These are phyloP conservation scores for Heliconius sara DNA, from an alignment of 2,888 invertebrate species.

Conservation along the genomic window DNA sequence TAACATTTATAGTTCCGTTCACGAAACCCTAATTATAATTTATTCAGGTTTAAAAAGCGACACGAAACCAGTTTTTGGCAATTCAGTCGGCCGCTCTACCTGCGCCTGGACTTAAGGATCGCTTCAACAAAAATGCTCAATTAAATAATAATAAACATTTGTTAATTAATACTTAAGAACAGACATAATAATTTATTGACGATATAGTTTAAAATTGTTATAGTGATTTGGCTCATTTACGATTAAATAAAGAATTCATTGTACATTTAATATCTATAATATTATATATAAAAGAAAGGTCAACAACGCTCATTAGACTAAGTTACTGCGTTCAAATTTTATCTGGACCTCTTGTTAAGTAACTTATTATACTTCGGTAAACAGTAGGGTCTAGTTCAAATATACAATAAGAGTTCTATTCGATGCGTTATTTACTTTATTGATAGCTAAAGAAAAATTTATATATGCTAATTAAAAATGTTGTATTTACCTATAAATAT, in stretches of 20 bases:
- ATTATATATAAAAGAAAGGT: slow-evolving; percentile 12
- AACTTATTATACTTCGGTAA: background rate
- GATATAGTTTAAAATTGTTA: background rate
- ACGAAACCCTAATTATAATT: slow-evolving; percentile 1
- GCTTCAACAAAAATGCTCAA: background rate
- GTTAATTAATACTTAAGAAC: background rate
- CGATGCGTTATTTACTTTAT: background rate
- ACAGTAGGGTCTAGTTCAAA: slow-evolving; percentile 17
- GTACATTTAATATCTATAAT: background rate
- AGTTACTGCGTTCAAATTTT: slow-evolving; percentile 30
- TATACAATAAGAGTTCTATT: slow-evolving; percentile 6
- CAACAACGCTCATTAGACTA: slow-evolving; percentile 3
- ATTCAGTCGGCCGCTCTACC: background rate
- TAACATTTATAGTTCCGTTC: background rate
- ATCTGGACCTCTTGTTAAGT: slow-evolving; percentile 24
- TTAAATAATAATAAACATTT: background rate
- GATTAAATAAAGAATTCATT: slow-evolving; percentile 10
- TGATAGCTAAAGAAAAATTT: background rate
- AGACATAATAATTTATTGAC: background rate
- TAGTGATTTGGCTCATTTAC: slow-evolving; percentile 15
- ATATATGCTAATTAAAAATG: background rate
- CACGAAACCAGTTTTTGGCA: background rate
- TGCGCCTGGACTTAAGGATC: background rate
- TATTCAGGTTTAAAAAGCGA: slow-evolving; percentile 12
- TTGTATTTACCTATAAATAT: background rate